These are phyloP conservation scores for Pedicia rivosa DNA, from an alignment of 2,888 invertebrate species.

Conservation along the genomic window DNA sequence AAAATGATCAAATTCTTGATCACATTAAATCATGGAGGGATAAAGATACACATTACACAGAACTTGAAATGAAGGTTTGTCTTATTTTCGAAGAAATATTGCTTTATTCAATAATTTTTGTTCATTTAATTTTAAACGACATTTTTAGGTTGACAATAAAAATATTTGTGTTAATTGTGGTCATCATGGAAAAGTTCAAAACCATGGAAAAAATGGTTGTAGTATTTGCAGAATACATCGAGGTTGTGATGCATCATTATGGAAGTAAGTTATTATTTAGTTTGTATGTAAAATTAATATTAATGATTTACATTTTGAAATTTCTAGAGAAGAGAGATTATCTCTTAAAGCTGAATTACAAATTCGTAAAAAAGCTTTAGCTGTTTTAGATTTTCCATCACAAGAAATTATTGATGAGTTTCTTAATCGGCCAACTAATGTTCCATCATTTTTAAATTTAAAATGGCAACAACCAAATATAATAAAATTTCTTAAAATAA, in stretches of 20 bases:
- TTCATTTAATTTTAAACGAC: too few species aligned
- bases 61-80: conserved; percentile 34
- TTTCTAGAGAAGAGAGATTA: conserved; percentile 40
- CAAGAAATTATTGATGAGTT: conserved; percentile 61
- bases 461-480: conserved; percentile 50
- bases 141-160: conserved; percentile 39
- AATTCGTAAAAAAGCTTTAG: conserved; percentile 49
- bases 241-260: conserved; percentile 43
- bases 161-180: conserved; percentile 55
- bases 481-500: conserved; percentile 50
- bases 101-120: too few species aligned
- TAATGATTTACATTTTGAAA: background rate
- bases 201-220: conserved; percentile 50
- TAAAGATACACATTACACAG: conserved; percentile 37
- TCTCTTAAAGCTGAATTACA: conserved; percentile 50
- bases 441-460: conserved; percentile 28
- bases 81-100: too few species aligned
- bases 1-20: conserved; percentile 45
- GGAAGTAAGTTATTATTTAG: conserved; percentile 33
- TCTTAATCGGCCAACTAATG: conserved; percentile 36
- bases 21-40: conserved; percentile 48
- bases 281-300: background rate
- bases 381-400: conserved; percentile 48
- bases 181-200: conserved; percentile 43
- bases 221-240: conserved; percentile 39